Evolutionary conservation across 2,888 invertebrate species (phyloP).

Genomic region (Chymomyza caudatula): DNA sequence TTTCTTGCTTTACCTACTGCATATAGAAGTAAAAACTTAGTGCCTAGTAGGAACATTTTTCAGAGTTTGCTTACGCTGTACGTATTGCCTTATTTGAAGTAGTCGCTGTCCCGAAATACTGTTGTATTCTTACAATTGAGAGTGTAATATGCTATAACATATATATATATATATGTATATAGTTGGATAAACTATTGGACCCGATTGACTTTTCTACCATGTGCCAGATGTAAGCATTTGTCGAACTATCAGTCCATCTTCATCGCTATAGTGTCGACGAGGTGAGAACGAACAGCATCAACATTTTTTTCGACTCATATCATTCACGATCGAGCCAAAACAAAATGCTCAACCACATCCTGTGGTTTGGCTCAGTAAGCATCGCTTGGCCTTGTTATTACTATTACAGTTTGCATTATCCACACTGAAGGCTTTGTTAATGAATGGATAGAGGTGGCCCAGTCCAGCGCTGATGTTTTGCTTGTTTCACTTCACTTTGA

Average conservation of each 20-base stretch:
- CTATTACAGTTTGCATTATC: not conserved
- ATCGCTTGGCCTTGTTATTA: not conserved
- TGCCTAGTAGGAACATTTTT: constrained; percentile 53
- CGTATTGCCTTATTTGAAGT: not conserved
- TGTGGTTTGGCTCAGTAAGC: not conserved
- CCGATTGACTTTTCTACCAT: constrained; percentile 35
- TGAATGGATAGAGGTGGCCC: constrained; percentile 10
- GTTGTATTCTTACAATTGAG: no score
- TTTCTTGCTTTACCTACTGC: constrained; percentile 48
- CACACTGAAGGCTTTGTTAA: constrained; percentile 23
- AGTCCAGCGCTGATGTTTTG: constrained; percentile 39
- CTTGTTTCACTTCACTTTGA: constrained; percentile 56
- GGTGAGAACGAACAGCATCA: constrained; percentile 72
- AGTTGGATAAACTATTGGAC: not conserved
- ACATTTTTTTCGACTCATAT: constrained; percentile 49
- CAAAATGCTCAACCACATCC: constrained; percentile 33
- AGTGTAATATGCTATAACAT: no score
- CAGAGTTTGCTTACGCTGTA: not conserved
- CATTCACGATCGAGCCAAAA: constrained; percentile 32
- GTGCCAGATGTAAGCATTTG: constrained; percentile 35
- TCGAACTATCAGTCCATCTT: constrained; percentile 37
- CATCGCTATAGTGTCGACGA: constrained; percentile 67
- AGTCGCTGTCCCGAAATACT: not conserved
- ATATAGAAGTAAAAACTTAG: constrained; percentile 16
- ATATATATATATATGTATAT: no score